Conservation (phyloP, 2,797 vertebrate species). For the Gymnoscopelus braueri region DNA sequence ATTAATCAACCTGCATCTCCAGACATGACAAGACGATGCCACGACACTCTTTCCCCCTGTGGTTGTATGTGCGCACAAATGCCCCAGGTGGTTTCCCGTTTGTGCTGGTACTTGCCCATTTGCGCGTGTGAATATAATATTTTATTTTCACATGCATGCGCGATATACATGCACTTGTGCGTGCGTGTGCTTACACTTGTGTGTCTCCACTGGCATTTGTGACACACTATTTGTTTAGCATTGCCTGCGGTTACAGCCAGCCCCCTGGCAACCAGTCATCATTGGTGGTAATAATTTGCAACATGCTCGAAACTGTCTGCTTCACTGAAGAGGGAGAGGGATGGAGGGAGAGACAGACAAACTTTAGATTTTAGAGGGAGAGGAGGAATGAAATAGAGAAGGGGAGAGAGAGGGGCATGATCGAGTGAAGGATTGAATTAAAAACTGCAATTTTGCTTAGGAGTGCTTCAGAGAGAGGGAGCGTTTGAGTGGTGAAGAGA, state of each 20-base stretch:
- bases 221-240: conserved; percentile 60
- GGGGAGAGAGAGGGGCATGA: not conserved
- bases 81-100: conserved; percentile 9
- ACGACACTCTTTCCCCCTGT: conserved; percentile 53
- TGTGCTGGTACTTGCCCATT: not conserved
- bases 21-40: conserved; percentile 62
- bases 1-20: conserved; percentile 75
- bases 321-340: conserved; percentile 10
- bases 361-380: conserved; percentile 6
- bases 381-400: conserved; percentile 25
- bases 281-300: conserved; percentile 65
- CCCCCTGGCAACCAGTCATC: conserved; percentile 54
- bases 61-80: not conserved
- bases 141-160: not conserved
- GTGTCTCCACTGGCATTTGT: conserved; percentile 40
- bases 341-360: not conserved
- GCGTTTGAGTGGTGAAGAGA: conserved; percentile 4
- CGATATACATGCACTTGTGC: not conserved
- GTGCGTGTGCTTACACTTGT: not conserved
- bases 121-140: not conserved
- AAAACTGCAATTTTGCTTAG: too few species aligned
- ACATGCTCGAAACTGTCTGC: conserved; percentile 50
- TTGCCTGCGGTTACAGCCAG: conserved; percentile 16
- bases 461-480: not conserved
- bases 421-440: too few species aligned